Base-by-base conservation (phyloP, 2,113 vertebrate species). In the Percina caprodes region DNA sequence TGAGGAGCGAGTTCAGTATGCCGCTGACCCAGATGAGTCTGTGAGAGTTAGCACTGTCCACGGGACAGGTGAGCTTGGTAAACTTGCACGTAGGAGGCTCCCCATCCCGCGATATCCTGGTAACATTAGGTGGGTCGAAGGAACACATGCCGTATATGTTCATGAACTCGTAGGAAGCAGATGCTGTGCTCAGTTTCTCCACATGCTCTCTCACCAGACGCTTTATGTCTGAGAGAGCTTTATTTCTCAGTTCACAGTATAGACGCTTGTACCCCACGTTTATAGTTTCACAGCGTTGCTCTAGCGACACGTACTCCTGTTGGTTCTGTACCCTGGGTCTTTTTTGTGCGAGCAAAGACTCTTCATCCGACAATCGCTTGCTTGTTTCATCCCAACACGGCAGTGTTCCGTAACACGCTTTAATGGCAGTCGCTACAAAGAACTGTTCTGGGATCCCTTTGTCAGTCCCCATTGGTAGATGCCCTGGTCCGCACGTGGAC, bases 111-210 rank as follows among this genome's bases (percentile, higher is more conserved):
- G 18, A 8, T 18, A 59, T 4, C 52, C 19, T 58, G 0, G 8
- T 13, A 14, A 72, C n/a, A 12, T 58, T 45, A 2, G 69, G 54
- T 0, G 35, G 35, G 13, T 77, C 62, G 16, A 78, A 78, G 0
- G 65, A 59, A 16, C 75, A 78, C 75, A 69, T 48, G 0, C 66
- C 26, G 13, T 78, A 69, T 18, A 69, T 18, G 45, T 78, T 78
- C 75, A 78, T 78, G 45, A 78, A 78, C 5, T 69, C 45, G 5
- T 78, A 69, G 0, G 75, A 78, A 4, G 19, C 54, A 2, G 66
- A 30, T 0, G 18, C 11, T 0, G 45, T 69, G 26, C 66, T 60
- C 9, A 51, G 8, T 1, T 24, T n/a, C 35, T 69, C 75, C 21
- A 68, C 65, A 0, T 33, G 63, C 14, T 69, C 42, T 18, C 65